Percentiles rank a stretch among this genome's conserved stretches.
Evolutionary conservation across 2,797 vertebrate species (phyloP).

Genomic region (Molossus alvarezi): DNA sequence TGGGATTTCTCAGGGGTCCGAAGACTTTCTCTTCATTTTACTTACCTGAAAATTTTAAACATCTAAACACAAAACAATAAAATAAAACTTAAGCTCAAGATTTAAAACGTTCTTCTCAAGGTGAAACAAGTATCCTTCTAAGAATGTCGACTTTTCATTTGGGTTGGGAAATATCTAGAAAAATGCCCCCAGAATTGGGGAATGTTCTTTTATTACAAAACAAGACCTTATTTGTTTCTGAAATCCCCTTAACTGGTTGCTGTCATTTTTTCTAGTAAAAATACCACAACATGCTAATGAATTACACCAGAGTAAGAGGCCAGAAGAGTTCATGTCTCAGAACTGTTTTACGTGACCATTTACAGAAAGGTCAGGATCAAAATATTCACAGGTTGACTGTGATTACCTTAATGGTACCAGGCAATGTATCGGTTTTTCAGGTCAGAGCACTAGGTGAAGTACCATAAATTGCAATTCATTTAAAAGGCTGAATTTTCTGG

Average conservation of each 20-base stretch:
- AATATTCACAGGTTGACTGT: not conserved
- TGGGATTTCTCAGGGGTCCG: conserved; percentile 19
- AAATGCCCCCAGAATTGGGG: conserved; percentile 65
- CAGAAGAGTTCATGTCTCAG: not conserved
- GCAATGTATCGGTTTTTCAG: not conserved
- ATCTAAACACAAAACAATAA: conserved; percentile 67
- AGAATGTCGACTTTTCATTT: conserved; percentile 44
- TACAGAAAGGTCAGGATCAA: not conserved
- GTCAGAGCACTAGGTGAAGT: not conserved
- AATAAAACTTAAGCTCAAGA: conserved; percentile 65
- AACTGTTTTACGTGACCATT: not conserved
- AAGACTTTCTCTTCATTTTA: conserved; percentile 71
- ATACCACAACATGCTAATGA: not conserved
- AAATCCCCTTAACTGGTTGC: conserved; percentile 33
- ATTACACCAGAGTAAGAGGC: not conserved
- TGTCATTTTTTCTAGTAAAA: conserved; percentile 32
- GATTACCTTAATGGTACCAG: not conserved
- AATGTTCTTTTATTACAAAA: conserved; percentile 68
- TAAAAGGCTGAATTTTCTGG: conserved; percentile 19
- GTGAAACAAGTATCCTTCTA: conserved; percentile 40
- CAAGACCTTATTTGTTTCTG: conserved; percentile 55
- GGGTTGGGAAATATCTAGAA: conserved; percentile 52
- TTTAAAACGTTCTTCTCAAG: conserved; percentile 62
- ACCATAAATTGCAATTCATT: not conserved
- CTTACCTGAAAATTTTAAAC: conserved; percentile 70